phyloP scores from a whole-genome alignment of 2,888 invertebrate genomes.

The Leptodirus hochenwartii region DNA sequence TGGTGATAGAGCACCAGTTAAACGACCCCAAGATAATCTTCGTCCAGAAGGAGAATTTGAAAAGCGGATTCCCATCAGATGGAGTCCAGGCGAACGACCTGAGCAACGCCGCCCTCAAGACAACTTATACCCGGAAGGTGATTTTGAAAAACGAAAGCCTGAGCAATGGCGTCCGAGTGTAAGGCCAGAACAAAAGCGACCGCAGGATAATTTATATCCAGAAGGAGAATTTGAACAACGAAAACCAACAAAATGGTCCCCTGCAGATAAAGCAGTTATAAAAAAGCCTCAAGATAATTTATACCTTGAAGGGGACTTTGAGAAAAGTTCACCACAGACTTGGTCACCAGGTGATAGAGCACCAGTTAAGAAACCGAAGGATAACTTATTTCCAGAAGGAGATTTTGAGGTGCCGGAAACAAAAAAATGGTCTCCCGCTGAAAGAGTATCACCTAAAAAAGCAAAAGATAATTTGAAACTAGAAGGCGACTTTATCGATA shows the following conservation, averaged over 20 bases:
- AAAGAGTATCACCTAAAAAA: constrained; percentile 27
- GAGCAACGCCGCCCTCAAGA: constrained; percentile 25
- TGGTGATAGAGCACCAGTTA: constrained; percentile 26
- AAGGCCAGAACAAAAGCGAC: constrained; percentile 25
- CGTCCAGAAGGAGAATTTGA: constrained; percentile 38
- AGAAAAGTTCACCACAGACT: constrained; percentile 22
- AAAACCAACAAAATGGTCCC: constrained; percentile 26
- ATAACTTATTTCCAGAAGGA: constrained; percentile 42
- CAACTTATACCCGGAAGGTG: constrained; percentile 33
- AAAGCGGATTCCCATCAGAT: constrained; percentile 25
- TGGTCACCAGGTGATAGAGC: constrained; percentile 23
- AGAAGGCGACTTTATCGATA: constrained; percentile 34
- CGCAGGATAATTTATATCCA: constrained; percentile 25
- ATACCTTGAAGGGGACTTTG: constrained; percentile 33
- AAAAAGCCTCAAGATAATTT: constrained; percentile 34
- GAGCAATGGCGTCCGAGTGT: constrained; percentile 22
- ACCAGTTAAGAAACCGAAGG: constrained; percentile 25
- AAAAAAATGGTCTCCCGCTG: constrained; percentile 29
- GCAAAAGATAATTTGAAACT: constrained; percentile 34
- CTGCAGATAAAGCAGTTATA: constrained; percentile 24
- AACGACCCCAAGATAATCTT: constrained; percentile 32
- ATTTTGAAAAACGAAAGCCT: constrained; percentile 22
- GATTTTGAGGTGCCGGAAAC: constrained; percentile 33
- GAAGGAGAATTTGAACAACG: constrained; percentile 32
- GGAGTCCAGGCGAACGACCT: constrained; percentile 32